Evolutionary conservation across 2,888 invertebrate genomes (phyloP).

Genomic region (Tetrapedia diversipes): DNA sequence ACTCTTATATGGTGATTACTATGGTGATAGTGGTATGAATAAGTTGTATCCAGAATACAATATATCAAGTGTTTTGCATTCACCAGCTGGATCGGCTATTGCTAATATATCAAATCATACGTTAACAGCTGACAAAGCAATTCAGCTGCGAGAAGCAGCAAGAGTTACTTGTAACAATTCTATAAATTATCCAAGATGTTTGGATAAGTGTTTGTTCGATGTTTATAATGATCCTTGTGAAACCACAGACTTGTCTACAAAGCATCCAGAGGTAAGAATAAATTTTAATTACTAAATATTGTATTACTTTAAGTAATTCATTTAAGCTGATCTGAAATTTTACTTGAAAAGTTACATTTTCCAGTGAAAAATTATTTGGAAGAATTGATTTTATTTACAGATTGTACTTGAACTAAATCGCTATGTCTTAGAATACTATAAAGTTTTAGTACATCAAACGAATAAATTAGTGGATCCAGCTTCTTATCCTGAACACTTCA

Average conservation of each 20-base stretch:
- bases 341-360: not conserved
- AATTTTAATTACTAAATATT: not conserved
- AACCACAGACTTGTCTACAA: constrained; percentile 72
- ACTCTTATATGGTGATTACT: constrained; percentile 61
- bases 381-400: constrained; percentile 55
- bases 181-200: constrained; percentile 62
- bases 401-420: constrained; percentile 61
- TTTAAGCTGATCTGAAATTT: no score
- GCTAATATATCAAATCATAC: constrained; percentile 23
- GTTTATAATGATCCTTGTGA: constrained; percentile 77
- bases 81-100: constrained; percentile 69
- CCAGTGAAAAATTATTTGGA: not conserved
- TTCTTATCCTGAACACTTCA: constrained; percentile 67
- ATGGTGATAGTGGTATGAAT: constrained; percentile 68
- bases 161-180: constrained; percentile 66
- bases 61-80: constrained; percentile 61
- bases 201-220: constrained; percentile 74
- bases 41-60: constrained; percentile 70
- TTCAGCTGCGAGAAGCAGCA: constrained; percentile 57
- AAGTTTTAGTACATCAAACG: constrained; percentile 63
- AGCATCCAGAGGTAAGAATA: constrained; percentile 67
- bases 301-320: no score
- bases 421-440: constrained; percentile 66
- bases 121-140: constrained; percentile 41
- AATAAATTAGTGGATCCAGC: constrained; percentile 62